A percentile compares a stretch with the other conserved stretches of the same genome.
These are phyloP conservation scores for Cyclopterus lumpus DNA, from an alignment of 2,797 vertebrate species.

Conservation along the genomic window DNA sequence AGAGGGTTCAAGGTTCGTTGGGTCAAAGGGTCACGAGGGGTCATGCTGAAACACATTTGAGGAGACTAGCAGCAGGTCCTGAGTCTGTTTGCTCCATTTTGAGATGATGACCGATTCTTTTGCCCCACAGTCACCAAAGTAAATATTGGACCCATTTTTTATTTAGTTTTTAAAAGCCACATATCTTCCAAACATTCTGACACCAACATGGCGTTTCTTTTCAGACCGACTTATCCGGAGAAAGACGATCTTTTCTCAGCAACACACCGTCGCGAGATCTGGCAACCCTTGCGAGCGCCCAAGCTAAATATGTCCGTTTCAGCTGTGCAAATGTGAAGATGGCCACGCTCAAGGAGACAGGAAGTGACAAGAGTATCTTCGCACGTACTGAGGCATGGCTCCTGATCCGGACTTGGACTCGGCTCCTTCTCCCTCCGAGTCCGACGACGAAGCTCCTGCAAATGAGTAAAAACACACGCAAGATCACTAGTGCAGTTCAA, in stretches of 20 bases:
- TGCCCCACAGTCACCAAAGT: neutral
- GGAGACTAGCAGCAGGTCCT: neutral
- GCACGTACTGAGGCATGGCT: conserved; percentile 97
- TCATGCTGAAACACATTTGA: conserved; percentile 36
- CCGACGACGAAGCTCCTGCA: conserved; percentile 93
- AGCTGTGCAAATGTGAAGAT: neutral
- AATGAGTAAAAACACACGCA: neutral
- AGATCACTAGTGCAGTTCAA: neutral
- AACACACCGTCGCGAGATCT: neutral
- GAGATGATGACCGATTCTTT: neutral
- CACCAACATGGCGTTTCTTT: neutral
- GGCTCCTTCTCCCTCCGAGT: conserved; percentile 92
- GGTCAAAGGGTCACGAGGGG: conserved; percentile 38
- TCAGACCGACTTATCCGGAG: neutral
- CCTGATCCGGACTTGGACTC: conserved; percentile 86
- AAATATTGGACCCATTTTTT: neutral
- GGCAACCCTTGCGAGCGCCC: too few relatives aligned
- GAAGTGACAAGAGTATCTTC: neutral
- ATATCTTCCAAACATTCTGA: neutral
- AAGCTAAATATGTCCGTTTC: neutral
- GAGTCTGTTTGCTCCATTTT: neutral
- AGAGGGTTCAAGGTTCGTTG: conserved; percentile 36
- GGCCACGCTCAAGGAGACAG: neutral
- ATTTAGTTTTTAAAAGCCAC: too few relatives aligned
- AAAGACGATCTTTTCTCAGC: neutral